A percentile compares a stretch with the other conserved stretches of the same genome.
phyloP scores from a whole-genome alignment of 2,888 invertebrate genomes.

The Zelleria hepariella region DNA sequence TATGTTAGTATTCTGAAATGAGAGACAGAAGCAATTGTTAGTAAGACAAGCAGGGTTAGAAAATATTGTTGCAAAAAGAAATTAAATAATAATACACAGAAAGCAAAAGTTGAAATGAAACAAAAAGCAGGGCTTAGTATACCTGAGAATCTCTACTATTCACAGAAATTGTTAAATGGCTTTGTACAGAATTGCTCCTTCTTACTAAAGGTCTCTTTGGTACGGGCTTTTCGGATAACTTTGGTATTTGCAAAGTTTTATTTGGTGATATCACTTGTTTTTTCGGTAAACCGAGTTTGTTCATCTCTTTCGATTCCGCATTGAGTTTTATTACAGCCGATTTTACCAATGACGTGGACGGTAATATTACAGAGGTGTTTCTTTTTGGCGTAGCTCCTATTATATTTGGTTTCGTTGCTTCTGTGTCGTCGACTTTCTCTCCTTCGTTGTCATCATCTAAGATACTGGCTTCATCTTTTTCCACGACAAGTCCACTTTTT shows the following conservation, averaged over 20 bases:
- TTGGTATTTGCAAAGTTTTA: slow-evolving; percentile 66
- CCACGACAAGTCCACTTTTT: slow-evolving; percentile 18
- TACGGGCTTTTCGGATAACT: slow-evolving; percentile 58
- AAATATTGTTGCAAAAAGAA: slow-evolving; percentile 14
- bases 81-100: slow-evolving; percentile 16
- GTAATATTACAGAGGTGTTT: slow-evolving; percentile 39
- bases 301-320: slow-evolving; percentile 35
- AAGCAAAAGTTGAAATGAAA: slow-evolving; percentile 20
- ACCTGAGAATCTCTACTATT: slow-evolving; percentile 52
- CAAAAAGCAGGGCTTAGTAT: slow-evolving; percentile 39
- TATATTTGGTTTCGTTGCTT: slow-evolving; percentile 49
- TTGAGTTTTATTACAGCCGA: slow-evolving; percentile 57
- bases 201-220: slow-evolving; percentile 57
- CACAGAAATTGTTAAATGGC: slow-evolving; percentile 31
- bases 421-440: slow-evolving; percentile 18
- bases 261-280: slow-evolving; percentile 60
- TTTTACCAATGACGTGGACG: slow-evolving; percentile 60
- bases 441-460: slow-evolving; percentile 20
- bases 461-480: slow-evolving; percentile 7
- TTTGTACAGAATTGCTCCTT: slow-evolving; percentile 61
- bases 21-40: slow-evolving; percentile 28
- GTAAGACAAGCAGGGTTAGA: slow-evolving; percentile 28
- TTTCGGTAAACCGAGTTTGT: slow-evolving; percentile 51
- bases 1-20: slow-evolving; percentile 74
- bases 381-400: slow-evolving; percentile 61